Evolutionary conservation across 2,113 vertebrate genomes (phyloP), one percentile per base, ranked within the genome.

Genomic region (Macquaria ambigua): DNA sequence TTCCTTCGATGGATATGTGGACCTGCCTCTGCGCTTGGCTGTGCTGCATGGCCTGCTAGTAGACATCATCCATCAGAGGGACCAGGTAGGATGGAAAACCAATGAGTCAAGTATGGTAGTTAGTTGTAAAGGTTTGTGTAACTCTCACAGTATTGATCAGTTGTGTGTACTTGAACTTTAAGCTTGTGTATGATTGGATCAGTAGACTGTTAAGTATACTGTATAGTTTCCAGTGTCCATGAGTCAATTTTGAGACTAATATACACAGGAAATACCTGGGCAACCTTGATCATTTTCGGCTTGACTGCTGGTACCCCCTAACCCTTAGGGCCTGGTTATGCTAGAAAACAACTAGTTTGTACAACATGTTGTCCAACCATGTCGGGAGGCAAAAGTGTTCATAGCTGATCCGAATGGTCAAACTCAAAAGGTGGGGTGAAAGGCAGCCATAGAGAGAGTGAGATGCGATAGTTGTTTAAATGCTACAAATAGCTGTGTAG

Each of bases 41-140:
- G 96, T 97, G 21, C 96, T 99, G 12, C 98, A 99, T 23, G 93
- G 96, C 39, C 96, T 99, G 78, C 96, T 99, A 82, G 97, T 97
- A 0, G 97, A 98, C 68, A 97, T 98, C 82, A 97, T 99, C 86
- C 82, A 95, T 41, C 87, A 94, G 79, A 95, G 95, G 70, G 91
- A 98, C 76, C 95, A 97, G 97, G 98, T 99, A 79, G 31, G 72
- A 18, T 5, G 11, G 20, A 53, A 77, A 77, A 55, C 48, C 8
- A 43, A 4, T 23, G 6, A 64, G 20, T 62, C 5, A 23, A 68
- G 46, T 62, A 52, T 77, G 21, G 15, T 78, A 20, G 8, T 43
- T 34, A 34, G 34, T 68, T 50, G 5, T 28, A 59, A 31, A 72
- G 11, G 8, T n/a, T 16, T 69, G 8, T 52, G 12, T 28, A n/a